Base-by-base conservation (phyloP, 1,140 invertebrate genomes). In the Drosophila novamexicana region DNA sequence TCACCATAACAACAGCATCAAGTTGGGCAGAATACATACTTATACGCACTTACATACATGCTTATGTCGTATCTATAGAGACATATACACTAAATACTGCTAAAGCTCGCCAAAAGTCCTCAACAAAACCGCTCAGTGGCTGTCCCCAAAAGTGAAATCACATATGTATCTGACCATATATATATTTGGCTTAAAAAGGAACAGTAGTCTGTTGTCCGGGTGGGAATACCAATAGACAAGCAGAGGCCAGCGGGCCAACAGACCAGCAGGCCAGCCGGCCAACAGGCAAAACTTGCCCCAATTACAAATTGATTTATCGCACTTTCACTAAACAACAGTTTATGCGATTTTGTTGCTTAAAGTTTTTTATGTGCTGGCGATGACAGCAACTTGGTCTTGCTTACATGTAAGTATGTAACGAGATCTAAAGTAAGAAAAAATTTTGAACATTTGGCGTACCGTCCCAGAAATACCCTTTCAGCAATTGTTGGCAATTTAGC, bases 271-370 rank as follows among this genome's bases (percentile, higher is more conserved):
- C 22, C 18, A 22, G 3, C 22, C 7, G 47, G 47, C n/a, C 12
- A 29, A 29, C 54, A 32, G 39, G 34, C 32, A 14, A 69, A 77
- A 77, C 69, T 73, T 76, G 56, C 52, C 58, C 70, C 71, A 77
- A 77, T 73, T 74, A 75, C 71, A 78, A 78, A 78, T 78, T 78
- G 75, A 78, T 78, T 78, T 78, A 78, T 74, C 70, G 63, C 71
- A 74, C 72, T 78, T 70, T 68, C 56, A 49, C 71, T 78, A 65
- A 78, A 75, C 71, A 78, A 75, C 70, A 78, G 67, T 75, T 78
- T 78, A 75, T 78, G 75, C 72, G 72, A 75, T 75, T 78, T 65
- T 64, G 47, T 70, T 65, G 69, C 61, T 62, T 50, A 58, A 70
- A 78, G 53, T 75, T 71, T 70, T 64, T 63, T 59, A 61, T 54